phyloP scores from a whole-genome alignment of 2,888 invertebrate species.

The Eupithecia exiguata region DNA sequence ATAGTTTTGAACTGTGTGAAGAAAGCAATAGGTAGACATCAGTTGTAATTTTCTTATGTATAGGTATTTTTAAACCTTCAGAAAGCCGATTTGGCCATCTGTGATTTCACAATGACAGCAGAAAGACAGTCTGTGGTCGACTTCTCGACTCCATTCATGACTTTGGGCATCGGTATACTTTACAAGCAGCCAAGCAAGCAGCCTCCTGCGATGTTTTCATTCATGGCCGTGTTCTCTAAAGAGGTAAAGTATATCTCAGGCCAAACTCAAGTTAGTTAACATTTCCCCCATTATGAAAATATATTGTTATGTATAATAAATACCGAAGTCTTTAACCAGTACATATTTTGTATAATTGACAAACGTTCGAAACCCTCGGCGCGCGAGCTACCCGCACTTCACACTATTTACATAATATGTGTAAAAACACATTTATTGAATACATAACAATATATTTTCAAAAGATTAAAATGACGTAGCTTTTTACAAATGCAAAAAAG shows the following conservation, averaged over 20 bases:
- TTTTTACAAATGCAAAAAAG: too few relatives aligned
- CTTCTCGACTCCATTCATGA: conserved; percentile 98
- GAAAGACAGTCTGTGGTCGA: conserved; percentile 94
- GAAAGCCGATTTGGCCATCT: conserved; percentile 95
- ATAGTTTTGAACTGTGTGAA: not conserved
- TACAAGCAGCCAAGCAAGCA: conserved; percentile 94
- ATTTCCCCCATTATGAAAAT: too few relatives aligned
- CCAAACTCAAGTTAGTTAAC: too few relatives aligned
- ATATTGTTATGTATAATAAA: too few relatives aligned
- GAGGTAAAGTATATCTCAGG: conserved; percentile 67
- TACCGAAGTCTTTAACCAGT: too few relatives aligned
- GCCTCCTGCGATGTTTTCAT: conserved; percentile 95
- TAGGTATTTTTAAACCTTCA: conserved; percentile 59
- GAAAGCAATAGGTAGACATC: not conserved
- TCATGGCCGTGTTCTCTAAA: conserved; percentile 94
- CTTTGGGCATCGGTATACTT: conserved; percentile 94
- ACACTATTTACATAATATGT: too few relatives aligned
- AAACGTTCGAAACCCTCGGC: too few relatives aligned
- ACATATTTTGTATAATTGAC: too few relatives aligned
- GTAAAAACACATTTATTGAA: too few relatives aligned
- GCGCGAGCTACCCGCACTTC: too few relatives aligned
- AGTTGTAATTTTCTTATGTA: not conserved
- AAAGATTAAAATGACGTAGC: too few relatives aligned
- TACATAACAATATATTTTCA: too few relatives aligned
- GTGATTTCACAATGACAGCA: conserved; percentile 94